phyloP scores from a whole-genome alignment of 2,797 vertebrate genomes.

The Helicolenus hilgendorfi region DNA sequence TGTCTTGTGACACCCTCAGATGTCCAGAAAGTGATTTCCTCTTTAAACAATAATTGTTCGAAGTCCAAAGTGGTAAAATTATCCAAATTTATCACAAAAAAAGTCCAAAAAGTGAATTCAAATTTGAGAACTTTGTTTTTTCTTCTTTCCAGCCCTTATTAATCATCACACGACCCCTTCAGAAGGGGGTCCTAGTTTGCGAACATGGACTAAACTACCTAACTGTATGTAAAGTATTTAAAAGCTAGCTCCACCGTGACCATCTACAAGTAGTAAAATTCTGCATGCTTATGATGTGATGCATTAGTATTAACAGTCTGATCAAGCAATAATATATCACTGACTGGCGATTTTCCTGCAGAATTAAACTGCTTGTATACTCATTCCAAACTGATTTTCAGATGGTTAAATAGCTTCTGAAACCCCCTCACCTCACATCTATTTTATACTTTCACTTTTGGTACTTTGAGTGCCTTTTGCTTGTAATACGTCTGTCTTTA shows the following conservation, averaged over 20 bases:
- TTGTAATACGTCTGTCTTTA: background rate
- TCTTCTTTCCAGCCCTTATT: too few relatives aligned
- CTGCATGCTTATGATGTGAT: background rate
- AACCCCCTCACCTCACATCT: too few relatives aligned
- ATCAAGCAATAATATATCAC: background rate
- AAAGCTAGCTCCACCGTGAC: background rate
- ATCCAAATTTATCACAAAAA: too few relatives aligned
- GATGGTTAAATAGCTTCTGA: background rate
- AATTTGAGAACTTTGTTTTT: too few relatives aligned
- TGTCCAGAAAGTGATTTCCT: too few relatives aligned
- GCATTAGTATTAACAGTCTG: background rate
- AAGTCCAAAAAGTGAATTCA: too few relatives aligned
- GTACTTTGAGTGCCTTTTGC: background rate
- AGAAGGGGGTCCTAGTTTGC: background rate
- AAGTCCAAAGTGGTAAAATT: too few relatives aligned
- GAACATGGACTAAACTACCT: background rate
- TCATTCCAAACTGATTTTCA: background rate
- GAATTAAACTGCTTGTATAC: background rate
- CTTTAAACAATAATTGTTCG: too few relatives aligned
- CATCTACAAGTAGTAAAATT: background rate
- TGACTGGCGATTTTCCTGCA: background rate
- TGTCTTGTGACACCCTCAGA: too few relatives aligned
- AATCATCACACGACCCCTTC: background rate
- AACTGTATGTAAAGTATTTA: background rate
- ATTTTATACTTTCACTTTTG: background rate